Conservation (phyloP, 2,113 vertebrate genomes). For the Nanorana parkeri region DNA sequence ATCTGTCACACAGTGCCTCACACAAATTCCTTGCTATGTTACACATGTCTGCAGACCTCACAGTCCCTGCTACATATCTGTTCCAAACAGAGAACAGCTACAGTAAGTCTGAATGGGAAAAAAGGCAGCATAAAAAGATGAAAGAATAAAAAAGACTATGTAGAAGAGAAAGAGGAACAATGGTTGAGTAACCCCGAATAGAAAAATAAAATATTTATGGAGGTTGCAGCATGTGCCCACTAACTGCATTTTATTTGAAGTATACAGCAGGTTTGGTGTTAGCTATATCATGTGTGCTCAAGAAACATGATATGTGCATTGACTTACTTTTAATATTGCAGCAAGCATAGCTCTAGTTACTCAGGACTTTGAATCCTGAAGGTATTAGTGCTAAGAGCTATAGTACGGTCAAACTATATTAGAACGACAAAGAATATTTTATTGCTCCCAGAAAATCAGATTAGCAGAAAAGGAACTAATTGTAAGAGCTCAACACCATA, state of each 20-base stretch:
- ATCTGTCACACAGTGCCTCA: not conserved
- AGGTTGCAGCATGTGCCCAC: no score
- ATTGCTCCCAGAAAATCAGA: conserved; percentile 56
- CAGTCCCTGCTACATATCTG: not conserved
- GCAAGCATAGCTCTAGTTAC: not conserved
- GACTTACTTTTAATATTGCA: not conserved
- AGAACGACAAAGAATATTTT: conserved; percentile 56
- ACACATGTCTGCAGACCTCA: not conserved
- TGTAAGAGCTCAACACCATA: conserved; percentile 57
- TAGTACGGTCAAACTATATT: not conserved
- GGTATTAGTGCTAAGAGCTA: not conserved
- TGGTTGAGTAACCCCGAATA: no score
- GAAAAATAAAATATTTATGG: no score
- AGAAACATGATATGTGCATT: not conserved
- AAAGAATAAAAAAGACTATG: no score
- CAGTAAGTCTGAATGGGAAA: not conserved
- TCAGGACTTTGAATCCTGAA: not conserved
- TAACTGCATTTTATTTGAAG: no score
- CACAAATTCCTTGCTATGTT: not conserved
- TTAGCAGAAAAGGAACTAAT: conserved; percentile 56
- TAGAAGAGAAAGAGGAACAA: no score
- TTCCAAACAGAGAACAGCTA: not conserved
- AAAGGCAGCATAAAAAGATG: no score
- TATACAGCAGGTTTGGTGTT: no score
- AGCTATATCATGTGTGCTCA: not conserved